Conservation (phyloP, 92 coral and sea anemone species). For the Phenganax subtilis region DNA sequence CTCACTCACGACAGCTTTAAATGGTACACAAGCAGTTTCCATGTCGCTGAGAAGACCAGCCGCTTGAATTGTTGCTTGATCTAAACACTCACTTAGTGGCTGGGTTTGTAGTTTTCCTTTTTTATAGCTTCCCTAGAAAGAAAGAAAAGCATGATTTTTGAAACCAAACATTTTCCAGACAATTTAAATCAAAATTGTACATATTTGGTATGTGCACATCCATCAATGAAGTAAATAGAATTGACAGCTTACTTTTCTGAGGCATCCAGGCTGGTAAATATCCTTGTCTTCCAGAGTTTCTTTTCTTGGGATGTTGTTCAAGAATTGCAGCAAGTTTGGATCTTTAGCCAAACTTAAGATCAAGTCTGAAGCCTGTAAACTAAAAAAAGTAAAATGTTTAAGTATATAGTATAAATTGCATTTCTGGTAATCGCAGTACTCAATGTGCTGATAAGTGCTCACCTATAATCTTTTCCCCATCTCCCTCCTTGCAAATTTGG, state of each 20-base stretch:
- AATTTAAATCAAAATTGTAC: neutral
- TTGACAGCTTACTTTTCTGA: neutral
- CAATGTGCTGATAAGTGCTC: neutral
- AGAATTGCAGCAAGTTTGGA: too few relatives aligned
- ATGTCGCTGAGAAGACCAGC: too few relatives aligned
- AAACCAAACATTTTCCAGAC: neutral
- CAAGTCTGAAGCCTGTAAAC: neutral
- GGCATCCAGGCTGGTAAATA: neutral
- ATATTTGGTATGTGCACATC: neutral
- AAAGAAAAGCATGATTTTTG: neutral
- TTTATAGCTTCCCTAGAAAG: neutral
- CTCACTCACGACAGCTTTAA: conserved; percentile 2
- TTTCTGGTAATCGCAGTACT: too few relatives aligned
- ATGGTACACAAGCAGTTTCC: neutral
- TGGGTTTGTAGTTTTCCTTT: neutral
- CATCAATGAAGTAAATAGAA: neutral
- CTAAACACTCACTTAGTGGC: neutral
- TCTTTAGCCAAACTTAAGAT: neutral
- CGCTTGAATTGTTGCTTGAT: neutral
- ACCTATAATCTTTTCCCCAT: conserved; percentile 12
- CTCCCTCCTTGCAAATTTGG: neutral
- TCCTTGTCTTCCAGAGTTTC: neutral
- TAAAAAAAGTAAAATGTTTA: neutral
- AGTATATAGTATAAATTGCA: too few relatives aligned
- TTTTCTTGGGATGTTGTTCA: too few relatives aligned